These are phyloP conservation scores for Dynastes maya DNA, from an alignment of 2,888 invertebrate species.

Conservation along the genomic window DNA sequence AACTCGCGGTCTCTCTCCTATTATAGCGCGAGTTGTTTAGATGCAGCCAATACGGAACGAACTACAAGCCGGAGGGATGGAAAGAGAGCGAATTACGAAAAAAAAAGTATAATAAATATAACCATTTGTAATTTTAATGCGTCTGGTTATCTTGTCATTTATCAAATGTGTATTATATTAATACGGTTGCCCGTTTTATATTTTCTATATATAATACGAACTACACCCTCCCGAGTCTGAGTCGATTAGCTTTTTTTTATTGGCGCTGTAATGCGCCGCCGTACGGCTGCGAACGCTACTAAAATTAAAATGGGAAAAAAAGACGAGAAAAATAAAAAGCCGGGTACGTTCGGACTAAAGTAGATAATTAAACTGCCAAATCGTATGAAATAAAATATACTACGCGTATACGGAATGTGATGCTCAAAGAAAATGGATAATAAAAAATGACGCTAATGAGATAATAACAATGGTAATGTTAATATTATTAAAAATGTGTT, in stretches of 20 bases:
- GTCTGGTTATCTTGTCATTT: constrained; percentile 62
- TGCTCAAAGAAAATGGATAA: neutral
- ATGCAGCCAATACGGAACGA: neutral
- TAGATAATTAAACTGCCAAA: neutral
- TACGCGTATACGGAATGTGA: neutral
- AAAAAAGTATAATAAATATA: constrained; percentile 61
- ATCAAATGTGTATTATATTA: constrained; percentile 63
- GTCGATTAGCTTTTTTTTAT: constrained; percentile 31
- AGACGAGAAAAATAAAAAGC: neutral
- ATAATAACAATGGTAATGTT: too few relatives aligned
- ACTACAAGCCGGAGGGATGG: neutral
- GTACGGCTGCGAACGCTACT: constrained; percentile 2
- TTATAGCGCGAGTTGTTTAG: constrained; percentile 7
- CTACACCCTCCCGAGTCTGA: constrained; percentile 30
- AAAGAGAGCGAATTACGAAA: constrained; percentile 27
- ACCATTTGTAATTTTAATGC: constrained; percentile 64
- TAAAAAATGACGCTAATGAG: too few relatives aligned
- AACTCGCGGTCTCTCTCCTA: neutral
- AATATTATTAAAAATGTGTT: too few relatives aligned
- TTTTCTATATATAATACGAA: constrained; percentile 21
- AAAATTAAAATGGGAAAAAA: constrained; percentile 11
- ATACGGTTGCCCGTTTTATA: constrained; percentile 32
- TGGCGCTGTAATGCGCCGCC: constrained; percentile 12
- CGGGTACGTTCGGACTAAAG: constrained; percentile 2
- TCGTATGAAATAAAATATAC: constrained; percentile 1